A percentile compares a stretch with the other conserved stretches of the same genome.
phyloP scores from a whole-genome alignment of 2,113 vertebrate genomes.

The Genyomyrus donnyi region DNA sequence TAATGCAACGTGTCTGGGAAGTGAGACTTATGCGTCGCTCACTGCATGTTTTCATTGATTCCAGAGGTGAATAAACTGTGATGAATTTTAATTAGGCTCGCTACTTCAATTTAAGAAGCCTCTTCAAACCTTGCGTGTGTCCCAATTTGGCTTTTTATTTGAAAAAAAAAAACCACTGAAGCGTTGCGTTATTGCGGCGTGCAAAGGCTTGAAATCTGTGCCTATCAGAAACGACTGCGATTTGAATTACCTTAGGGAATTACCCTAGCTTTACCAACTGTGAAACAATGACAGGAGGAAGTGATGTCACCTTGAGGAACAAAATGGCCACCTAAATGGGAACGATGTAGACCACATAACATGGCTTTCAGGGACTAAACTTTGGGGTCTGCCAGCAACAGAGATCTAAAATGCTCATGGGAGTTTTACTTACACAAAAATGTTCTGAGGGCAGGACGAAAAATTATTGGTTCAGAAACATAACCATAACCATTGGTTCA shows the following conservation, averaged over 20 bases:
- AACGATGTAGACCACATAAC: neutral
- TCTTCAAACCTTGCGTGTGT: neutral
- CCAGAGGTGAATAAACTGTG: conserved; percentile 2
- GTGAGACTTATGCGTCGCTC: neutral
- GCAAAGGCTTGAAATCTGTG: neutral
- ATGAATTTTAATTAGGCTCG: conserved; percentile 10
- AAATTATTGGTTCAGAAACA: too few relatives aligned
- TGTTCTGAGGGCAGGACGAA: too few relatives aligned
- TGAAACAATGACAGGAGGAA: neutral
- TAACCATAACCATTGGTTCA: too few relatives aligned
- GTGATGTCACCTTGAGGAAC: neutral
- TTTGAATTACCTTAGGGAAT: neutral
- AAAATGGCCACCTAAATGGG: neutral
- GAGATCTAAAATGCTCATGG: too few relatives aligned
- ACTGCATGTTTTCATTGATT: neutral
- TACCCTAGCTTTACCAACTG: neutral
- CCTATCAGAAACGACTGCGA: neutral
- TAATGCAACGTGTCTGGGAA: neutral
- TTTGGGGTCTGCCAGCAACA: neutral
- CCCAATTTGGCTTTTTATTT: neutral
- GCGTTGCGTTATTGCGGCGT: neutral
- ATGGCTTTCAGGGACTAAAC: neutral
- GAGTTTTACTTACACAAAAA: too few relatives aligned
- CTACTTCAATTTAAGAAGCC: neutral
- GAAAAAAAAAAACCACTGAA: neutral